These are phyloP conservation scores for Diadumene lineata DNA, from an alignment of 92 coral and sea anemone species.

Conservation along the genomic window DNA sequence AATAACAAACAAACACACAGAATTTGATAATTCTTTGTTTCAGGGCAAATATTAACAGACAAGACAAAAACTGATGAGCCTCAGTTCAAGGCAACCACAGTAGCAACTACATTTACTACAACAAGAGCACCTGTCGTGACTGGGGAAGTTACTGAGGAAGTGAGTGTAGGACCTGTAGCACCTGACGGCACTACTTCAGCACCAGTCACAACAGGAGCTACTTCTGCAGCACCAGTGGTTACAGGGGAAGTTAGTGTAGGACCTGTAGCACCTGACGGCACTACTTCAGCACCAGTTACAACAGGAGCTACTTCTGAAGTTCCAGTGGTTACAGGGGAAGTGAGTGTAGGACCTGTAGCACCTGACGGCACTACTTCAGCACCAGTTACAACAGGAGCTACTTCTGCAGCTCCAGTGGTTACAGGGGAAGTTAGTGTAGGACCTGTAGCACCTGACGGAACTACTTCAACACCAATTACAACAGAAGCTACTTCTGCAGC, in stretches of 20 bases:
- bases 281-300: background rate
- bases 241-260: background rate
- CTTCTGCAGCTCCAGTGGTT: background rate
- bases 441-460: background rate
- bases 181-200: slow-evolving; percentile 2
- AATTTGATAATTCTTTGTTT: too few relatives aligned
- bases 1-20: too few relatives aligned
- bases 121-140: background rate
- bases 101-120: slow-evolving; percentile 5
- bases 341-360: too few relatives aligned
- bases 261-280: background rate
- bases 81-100: slow-evolving; percentile 5
- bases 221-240: background rate
- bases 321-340: background rate
- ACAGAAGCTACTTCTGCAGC: background rate
- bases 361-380: slow-evolving; percentile 1
- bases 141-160: too few relatives aligned
- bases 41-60: too few relatives aligned
- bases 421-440: background rate
- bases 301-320: background rate
- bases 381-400: background rate
- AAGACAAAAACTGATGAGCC: background rate
- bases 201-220: background rate
- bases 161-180: too few relatives aligned
- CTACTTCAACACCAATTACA: background rate